These are phyloP conservation scores for Cryptoleucopteryx plumbea DNA, from an alignment of 2,113 vertebrate genomes.

Conservation along the genomic window DNA sequence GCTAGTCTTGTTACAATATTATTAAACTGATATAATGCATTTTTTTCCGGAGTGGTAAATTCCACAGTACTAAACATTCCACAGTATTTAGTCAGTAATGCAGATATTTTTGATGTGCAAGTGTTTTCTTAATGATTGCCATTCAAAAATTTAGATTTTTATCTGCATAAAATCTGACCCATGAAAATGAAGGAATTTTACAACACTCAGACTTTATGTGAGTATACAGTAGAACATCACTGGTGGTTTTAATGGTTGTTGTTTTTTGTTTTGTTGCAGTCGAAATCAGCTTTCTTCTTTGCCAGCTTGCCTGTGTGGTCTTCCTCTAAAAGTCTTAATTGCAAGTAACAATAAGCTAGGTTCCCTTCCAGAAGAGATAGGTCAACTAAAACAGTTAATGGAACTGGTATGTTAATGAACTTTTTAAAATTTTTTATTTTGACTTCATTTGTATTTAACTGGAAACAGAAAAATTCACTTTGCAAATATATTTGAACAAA, in stretches of 20 bases:
- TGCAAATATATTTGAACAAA: not conserved
- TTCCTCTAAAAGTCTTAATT: slow-evolving; percentile 94
- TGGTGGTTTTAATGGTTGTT: slow-evolving; percentile 39
- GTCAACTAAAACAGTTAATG: slow-evolving; percentile 90
- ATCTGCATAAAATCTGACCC: not conserved
- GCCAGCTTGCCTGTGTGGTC: slow-evolving; percentile 89
- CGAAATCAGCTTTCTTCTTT: slow-evolving; percentile 91
- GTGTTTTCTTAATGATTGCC: not conserved
- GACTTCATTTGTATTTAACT: not conserved
- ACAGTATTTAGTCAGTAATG: not conserved
- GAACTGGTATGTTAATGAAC: slow-evolving; percentile 85
- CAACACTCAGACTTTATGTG: not conserved
- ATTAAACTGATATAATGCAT: not conserved
- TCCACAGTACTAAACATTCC: not conserved
- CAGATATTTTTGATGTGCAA: not conserved
- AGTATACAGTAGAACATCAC: not conserved
- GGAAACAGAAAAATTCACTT: not conserved
- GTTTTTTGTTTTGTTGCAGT: slow-evolving; percentile 74
- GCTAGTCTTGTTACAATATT: not conserved
- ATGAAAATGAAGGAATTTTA: not conserved
- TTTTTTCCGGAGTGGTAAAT: not conserved
- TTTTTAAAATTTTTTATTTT: slow-evolving; percentile 24
- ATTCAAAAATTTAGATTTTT: not conserved
- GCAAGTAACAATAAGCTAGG: slow-evolving; percentile 98
- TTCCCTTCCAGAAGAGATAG: slow-evolving; percentile 88